Conservation (phyloP, 2,113 vertebrate species). For the Mola mola region DNA sequence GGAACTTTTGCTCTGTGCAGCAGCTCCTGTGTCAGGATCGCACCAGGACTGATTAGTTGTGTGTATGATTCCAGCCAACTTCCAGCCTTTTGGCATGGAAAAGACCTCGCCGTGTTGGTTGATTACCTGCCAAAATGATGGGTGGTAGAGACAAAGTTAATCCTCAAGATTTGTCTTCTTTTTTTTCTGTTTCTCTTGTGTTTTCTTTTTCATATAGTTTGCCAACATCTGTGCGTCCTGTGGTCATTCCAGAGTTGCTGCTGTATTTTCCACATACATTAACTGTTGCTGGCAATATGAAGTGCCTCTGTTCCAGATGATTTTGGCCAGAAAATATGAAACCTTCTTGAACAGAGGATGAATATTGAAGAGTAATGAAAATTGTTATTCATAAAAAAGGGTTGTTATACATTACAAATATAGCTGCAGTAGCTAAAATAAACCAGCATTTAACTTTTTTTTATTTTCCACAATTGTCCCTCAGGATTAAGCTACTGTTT, state of each 20-base stretch:
- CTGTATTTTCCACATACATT: slow-evolving; percentile 44
- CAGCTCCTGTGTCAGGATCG: slow-evolving; percentile 50
- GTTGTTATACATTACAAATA: not conserved
- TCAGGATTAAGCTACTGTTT: not conserved
- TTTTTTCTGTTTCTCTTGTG: slow-evolving; percentile 44
- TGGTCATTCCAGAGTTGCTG: slow-evolving; percentile 40
- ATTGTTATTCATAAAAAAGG: not conserved
- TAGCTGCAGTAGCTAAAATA: slow-evolving; percentile 5
- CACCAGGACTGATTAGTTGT: slow-evolving; percentile 66
- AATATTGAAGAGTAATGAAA: not conserved
- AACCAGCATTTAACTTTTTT: not conserved
- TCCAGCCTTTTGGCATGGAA: slow-evolving; percentile 49
- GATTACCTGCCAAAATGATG: slow-evolving; percentile 68
- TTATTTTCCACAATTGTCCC: not conserved
- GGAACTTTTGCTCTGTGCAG: slow-evolving; percentile 39
- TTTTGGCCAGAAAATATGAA: slow-evolving; percentile 12
- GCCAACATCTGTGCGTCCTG: slow-evolving; percentile 59
- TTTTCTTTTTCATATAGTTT: slow-evolving; percentile 63
- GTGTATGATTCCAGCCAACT: slow-evolving; percentile 52
- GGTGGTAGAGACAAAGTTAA: slow-evolving; percentile 62
- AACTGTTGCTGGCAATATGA: slow-evolving; percentile 27
- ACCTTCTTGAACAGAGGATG: not conserved
- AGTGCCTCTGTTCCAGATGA: slow-evolving; percentile 38
- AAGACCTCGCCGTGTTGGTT: slow-evolving; percentile 38
- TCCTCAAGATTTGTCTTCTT: slow-evolving; percentile 60